Conservation (phyloP, 2,113 vertebrate species). For the Pelvicachromis taeniatus region DNA sequence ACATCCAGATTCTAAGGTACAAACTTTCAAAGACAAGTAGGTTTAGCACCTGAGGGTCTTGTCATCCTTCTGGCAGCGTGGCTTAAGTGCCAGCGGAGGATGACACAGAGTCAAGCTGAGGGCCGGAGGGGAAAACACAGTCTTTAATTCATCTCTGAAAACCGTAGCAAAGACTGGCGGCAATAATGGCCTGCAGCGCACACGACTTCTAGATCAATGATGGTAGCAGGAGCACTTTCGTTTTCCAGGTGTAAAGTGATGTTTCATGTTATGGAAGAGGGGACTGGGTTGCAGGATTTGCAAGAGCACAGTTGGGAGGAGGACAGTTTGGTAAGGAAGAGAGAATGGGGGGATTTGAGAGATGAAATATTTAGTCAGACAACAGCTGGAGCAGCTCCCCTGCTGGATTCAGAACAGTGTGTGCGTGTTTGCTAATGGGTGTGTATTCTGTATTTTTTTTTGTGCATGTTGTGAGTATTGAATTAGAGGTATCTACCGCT, state of each 20-base stretch:
- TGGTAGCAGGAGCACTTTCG: not conserved
- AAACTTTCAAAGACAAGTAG: not conserved
- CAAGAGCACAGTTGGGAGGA: constrained; percentile 6
- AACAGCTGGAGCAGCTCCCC: constrained; percentile 40
- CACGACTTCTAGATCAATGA: constrained; percentile 13
- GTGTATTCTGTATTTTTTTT: not conserved
- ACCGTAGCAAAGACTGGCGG: not conserved
- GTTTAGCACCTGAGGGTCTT: not conserved
- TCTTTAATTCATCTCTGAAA: constrained; percentile 11
- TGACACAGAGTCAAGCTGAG: not conserved
- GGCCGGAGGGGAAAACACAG: constrained; percentile 15
- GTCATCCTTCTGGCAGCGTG: constrained; percentile 16
- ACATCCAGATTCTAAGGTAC: not conserved
- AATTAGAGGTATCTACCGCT: not conserved
- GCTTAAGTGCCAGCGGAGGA: not conserved
- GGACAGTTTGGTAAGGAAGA: not conserved
- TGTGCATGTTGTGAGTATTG: not conserved
- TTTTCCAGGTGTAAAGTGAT: constrained; percentile 13
- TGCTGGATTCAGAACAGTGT: constrained; percentile 11
- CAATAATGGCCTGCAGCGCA: constrained; percentile 3
- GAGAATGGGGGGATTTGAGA: not conserved
- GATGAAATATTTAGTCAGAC: constrained; percentile 49
- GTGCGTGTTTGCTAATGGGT: not conserved
- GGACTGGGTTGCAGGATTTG: not conserved
- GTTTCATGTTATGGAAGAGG: constrained; percentile 29